A percentile compares a stretch with the other conserved stretches of the same genome.
These are phyloP conservation scores for Perognathus longimembris DNA, from an alignment of 2,113 vertebrate species.

Conservation along the genomic window DNA sequence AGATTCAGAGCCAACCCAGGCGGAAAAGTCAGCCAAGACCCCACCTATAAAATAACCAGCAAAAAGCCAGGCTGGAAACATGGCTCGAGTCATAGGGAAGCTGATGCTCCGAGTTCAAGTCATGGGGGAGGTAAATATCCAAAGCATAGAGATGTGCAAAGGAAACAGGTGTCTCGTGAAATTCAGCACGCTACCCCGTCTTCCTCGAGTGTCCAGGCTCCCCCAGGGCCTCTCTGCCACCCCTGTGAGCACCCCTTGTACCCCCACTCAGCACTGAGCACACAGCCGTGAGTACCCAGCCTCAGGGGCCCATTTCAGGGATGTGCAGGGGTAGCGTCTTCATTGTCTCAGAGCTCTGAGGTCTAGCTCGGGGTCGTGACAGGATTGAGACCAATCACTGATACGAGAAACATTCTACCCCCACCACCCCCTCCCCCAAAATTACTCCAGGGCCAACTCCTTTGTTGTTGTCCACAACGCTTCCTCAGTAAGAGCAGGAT, in stretches of 20 bases:
- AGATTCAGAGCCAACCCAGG: too few relatives aligned
- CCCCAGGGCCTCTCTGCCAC: not conserved
- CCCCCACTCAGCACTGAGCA: not conserved
- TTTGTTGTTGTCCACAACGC: not conserved
- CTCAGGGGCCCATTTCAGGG: accelerated
- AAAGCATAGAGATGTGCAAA: not conserved
- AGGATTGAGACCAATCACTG: not conserved
- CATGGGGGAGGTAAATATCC: not conserved
- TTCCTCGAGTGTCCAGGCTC: not conserved
- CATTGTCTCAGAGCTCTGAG: not conserved
- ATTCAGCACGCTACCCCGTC: conserved; percentile 8
- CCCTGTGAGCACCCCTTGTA: not conserved
- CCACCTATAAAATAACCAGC: too few relatives aligned
- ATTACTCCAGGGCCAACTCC: not conserved
- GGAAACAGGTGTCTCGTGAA: not conserved
- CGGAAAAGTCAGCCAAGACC: too few relatives aligned
- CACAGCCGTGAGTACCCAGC: accelerated
- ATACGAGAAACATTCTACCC: not conserved
- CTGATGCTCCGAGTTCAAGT: not conserved
- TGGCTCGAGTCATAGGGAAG: too few relatives aligned
- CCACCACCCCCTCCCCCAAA: too few relatives aligned
- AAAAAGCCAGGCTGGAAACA: too few relatives aligned
- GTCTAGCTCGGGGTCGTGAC: not conserved
- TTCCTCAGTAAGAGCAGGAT: not conserved
- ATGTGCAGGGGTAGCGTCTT: accelerated